Conservation (phyloP, 2,888 invertebrate genomes). For the Drosophila melanosoma region DNA sequence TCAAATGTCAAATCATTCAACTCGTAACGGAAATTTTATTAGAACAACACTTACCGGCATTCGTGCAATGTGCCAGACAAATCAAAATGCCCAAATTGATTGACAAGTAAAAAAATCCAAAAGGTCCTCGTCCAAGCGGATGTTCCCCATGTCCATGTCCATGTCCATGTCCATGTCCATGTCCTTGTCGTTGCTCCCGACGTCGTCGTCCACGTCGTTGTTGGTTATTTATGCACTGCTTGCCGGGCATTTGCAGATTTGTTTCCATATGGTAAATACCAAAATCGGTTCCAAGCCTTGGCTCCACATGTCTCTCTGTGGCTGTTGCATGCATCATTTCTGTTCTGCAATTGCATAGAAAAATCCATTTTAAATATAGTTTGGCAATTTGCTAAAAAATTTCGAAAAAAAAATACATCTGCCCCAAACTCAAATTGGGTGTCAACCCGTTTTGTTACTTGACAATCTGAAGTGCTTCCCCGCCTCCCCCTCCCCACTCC, state of each 20-base stretch:
- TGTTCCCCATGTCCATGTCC: neutral
- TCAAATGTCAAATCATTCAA: slow-evolving; percentile 68
- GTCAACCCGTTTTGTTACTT: slow-evolving; percentile 10
- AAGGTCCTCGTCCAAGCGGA: slow-evolving; percentile 4
- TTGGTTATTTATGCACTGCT: slow-evolving; percentile 65
- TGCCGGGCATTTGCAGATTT: slow-evolving; percentile 62
- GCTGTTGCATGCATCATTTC: slow-evolving; percentile 56
- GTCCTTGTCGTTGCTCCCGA: neutral
- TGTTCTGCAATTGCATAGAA: slow-evolving; percentile 33
- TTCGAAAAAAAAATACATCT: neutral
- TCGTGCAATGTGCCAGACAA: slow-evolving; percentile 73
- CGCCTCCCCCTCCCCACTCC: neutral
- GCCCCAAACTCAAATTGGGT: slow-evolving; percentile 1
- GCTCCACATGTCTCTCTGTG: slow-evolving; percentile 31
- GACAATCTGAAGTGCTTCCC: neutral
- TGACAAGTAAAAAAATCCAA: slow-evolving; percentile 56
- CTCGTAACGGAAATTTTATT: slow-evolving; percentile 71
- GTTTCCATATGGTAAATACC: slow-evolving; percentile 43
- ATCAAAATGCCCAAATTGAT: slow-evolving; percentile 71
- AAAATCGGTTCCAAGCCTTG: slow-evolving; percentile 35
- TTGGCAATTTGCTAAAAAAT: neutral
- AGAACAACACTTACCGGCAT: slow-evolving; percentile 77
- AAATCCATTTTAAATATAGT: slow-evolving; percentile 2
- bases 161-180: neutral
- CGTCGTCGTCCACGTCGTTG: slow-evolving; percentile 60